phyloP scores from a whole-genome alignment of 1,140 invertebrate genomes.

The Lepidurus couesii region DNA sequence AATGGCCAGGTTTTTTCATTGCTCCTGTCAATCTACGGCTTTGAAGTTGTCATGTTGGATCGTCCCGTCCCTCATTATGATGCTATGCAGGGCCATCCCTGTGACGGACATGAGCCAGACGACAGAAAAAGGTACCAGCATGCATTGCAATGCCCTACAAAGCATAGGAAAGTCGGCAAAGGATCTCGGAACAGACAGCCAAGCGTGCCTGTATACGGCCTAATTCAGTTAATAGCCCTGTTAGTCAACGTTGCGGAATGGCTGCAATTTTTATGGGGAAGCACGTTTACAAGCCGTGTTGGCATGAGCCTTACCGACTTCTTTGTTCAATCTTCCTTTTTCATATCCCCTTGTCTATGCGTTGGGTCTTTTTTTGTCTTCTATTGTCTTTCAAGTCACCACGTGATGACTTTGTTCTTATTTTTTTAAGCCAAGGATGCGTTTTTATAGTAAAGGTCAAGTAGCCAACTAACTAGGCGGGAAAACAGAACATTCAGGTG shows the following conservation, averaged over 20 bases:
- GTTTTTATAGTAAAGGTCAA: background rate
- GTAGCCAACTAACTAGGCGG: background rate
- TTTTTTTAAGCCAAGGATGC: background rate
- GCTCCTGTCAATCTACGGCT: slow-evolving; percentile 9
- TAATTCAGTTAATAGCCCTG: slow-evolving; percentile 8
- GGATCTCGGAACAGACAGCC: background rate
- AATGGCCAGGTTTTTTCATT: background rate
- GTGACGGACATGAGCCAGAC: slow-evolving; percentile 9
- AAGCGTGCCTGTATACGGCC: background rate
- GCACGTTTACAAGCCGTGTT: background rate
- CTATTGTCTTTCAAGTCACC: background rate
- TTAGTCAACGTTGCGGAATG: background rate
- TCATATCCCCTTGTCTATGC: background rate
- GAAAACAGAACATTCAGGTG: background rate
- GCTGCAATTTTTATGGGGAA: background rate
- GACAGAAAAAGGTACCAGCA: slow-evolving; percentile 13
- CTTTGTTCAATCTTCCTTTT: background rate
- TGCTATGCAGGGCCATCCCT: slow-evolving; percentile 13
- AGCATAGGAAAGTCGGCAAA: background rate
- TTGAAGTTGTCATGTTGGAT: slow-evolving; percentile 9
- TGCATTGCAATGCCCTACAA: background rate
- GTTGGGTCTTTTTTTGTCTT: background rate
- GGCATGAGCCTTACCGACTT: background rate
- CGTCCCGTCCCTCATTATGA: slow-evolving; percentile 15
- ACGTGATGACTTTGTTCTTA: background rate